A percentile compares a stretch with the other conserved stretches of the same genome.
These are phyloP conservation scores for Patella vulgata DNA, from an alignment of 1,140 invertebrate genomes.

Conservation along the genomic window DNA sequence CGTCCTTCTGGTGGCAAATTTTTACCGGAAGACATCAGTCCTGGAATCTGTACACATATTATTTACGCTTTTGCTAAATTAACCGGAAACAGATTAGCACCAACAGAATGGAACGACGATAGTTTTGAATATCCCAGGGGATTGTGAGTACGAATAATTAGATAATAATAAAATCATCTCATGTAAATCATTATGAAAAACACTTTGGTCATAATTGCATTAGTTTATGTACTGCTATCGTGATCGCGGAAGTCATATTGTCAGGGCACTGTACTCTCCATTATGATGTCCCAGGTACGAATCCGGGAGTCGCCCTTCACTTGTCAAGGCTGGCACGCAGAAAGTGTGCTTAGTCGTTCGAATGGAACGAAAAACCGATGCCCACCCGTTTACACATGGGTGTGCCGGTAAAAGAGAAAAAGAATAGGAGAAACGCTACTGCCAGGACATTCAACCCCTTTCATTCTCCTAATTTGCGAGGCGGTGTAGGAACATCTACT, in stretches of 20 bases:
- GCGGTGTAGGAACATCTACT: no score
- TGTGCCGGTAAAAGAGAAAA: no score
- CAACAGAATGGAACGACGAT: conserved; percentile 47
- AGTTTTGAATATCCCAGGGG: not conserved
- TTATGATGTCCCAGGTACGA: no score
- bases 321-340: no score
- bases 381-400: no score
- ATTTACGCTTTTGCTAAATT: conserved; percentile 86
- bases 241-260: not conserved
- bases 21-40: conserved; percentile 93
- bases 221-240: not conserved
- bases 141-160: not conserved
- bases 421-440: no score
- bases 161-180: not conserved
- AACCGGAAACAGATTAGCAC: conserved; percentile 61
- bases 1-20: conserved; percentile 75
- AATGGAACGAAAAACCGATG: no score
- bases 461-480: no score
- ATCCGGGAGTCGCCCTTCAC: no score
- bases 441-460: no score
- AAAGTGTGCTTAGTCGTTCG: no score
- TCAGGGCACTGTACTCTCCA: no score
- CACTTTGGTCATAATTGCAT: not conserved
- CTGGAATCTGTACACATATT: conserved; percentile 93
- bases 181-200: not conserved